These are phyloP conservation scores for Trachelipus rathkii DNA, from an alignment of 1,140 invertebrate species.

Conservation along the genomic window DNA sequence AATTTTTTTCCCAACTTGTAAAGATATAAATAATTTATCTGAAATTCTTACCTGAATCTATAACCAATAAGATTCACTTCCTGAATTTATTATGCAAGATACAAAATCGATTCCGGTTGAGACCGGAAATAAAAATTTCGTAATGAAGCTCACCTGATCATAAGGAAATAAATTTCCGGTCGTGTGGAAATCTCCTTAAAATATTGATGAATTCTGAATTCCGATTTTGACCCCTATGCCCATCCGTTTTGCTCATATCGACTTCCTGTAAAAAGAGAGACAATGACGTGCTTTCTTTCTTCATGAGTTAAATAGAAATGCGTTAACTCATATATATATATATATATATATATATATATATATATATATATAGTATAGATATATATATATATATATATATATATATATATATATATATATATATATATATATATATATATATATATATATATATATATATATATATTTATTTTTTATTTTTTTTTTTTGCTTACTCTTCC, in stretches of 20 bases:
- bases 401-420: neutral
- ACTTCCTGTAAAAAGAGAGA: slow-evolving; percentile 53
- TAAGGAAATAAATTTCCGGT: slow-evolving; percentile 63
- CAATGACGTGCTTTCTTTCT: no score
- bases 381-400: no score
- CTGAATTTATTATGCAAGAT: no score
- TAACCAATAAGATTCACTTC: no score
- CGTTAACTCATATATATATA: neutral
- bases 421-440: slow-evolving; percentile 25
- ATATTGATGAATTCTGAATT: slow-evolving; percentile 60
- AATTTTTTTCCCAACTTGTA: no score
- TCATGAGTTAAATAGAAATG: no score
- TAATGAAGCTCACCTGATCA: slow-evolving; percentile 55
- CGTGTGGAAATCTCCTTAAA: slow-evolving; percentile 63
- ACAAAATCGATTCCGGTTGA: neutral
- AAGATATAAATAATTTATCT: no score
- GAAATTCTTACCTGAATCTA: no score
- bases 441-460: slow-evolving; percentile 20
- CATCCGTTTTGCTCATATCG: slow-evolving; percentile 53
- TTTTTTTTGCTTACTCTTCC: no score
- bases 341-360: slow-evolving; percentile 17
- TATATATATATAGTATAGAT: neutral
- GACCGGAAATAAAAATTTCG: neutral
- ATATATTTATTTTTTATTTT: no score
- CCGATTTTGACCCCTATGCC: slow-evolving; percentile 55